phyloP scores from a whole-genome alignment of 2,113 vertebrate genomes.

The Nymphicus hollandicus region DNA sequence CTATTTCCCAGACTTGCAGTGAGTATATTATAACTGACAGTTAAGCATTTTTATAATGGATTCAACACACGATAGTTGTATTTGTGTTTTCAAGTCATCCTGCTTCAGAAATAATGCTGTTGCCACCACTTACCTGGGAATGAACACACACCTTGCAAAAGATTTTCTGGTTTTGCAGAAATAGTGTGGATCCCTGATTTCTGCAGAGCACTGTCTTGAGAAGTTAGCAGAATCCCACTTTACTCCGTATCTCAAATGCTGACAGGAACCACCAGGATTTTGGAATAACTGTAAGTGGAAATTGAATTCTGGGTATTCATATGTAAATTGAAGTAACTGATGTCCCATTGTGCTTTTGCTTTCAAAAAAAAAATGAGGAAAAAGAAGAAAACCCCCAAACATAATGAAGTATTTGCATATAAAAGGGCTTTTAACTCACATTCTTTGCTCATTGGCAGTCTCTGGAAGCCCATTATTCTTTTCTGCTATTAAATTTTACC shows the following conservation, averaged over 20 bases:
- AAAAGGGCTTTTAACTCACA: conserved; percentile 13
- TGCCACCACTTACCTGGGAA: neutral
- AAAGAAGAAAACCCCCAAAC: neutral
- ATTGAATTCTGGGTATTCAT: neutral
- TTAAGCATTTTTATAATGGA: neutral
- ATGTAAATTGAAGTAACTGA: neutral
- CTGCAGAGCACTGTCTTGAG: neutral
- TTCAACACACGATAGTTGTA: neutral
- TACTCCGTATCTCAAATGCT: neutral
- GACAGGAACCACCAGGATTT: neutral
- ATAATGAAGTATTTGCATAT: conserved; percentile 23
- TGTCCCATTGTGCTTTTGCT: neutral
- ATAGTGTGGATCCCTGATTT: neutral
- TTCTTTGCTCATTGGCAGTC: conserved; percentile 2
- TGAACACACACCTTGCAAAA: neutral
- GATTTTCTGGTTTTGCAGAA: neutral
- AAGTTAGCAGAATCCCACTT: neutral
- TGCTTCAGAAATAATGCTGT: neutral
- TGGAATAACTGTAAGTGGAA: neutral
- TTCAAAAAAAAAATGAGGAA: neutral
- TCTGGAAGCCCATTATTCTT: neutral
- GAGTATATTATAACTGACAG: neutral
- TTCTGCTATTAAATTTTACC: conserved; percentile 50
- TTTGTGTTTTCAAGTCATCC: neutral
- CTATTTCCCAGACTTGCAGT: neutral